Conservation (phyloP, 2,797 vertebrate species). For the Amazona ochrocephala region DNA sequence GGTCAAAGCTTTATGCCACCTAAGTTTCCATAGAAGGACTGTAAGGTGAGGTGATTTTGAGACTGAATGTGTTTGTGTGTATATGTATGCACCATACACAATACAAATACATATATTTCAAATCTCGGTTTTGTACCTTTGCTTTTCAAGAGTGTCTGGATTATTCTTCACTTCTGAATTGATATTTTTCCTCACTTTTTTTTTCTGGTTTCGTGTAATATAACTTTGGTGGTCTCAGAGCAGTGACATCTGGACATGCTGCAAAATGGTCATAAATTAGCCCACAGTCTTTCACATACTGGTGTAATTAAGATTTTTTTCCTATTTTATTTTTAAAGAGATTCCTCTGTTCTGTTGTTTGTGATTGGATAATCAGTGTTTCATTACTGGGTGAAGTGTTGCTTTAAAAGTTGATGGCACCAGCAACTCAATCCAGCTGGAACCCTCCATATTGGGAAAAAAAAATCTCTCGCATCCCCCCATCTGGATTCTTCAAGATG, state of each 20-base stretch:
- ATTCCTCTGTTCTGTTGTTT: conserved; percentile 44
- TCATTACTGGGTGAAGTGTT: conserved; percentile 63
- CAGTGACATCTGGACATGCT: conserved; percentile 41
- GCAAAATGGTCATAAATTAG: conserved; percentile 44
- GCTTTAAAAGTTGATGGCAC: conserved; percentile 50
- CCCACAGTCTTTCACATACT: conserved; percentile 24
- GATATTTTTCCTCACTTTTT: neutral
- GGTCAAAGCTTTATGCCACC: neutral
- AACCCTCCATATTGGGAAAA: conserved; percentile 21
- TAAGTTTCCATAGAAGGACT: neutral
- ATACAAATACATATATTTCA: neutral
- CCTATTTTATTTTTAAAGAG: conserved; percentile 38
- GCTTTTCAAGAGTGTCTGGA: conserved; percentile 2
- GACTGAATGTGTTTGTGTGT: neutral
- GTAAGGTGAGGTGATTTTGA: neutral
- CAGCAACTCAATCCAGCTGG: conserved; percentile 62
- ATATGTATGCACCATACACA: neutral
- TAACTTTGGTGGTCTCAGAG: conserved; percentile 62
- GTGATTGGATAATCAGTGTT: conserved; percentile 45
- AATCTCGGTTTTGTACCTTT: neutral
- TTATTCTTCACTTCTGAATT: conserved; percentile 27
- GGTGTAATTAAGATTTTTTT: conserved; percentile 41
- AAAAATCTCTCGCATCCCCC: conserved; percentile 50
- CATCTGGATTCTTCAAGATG: conserved; percentile 80
- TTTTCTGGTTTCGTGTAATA: neutral